These are phyloP conservation scores for Willowsia nigromaculata DNA, from an alignment of 2,888 invertebrate species.

Conservation along the genomic window DNA sequence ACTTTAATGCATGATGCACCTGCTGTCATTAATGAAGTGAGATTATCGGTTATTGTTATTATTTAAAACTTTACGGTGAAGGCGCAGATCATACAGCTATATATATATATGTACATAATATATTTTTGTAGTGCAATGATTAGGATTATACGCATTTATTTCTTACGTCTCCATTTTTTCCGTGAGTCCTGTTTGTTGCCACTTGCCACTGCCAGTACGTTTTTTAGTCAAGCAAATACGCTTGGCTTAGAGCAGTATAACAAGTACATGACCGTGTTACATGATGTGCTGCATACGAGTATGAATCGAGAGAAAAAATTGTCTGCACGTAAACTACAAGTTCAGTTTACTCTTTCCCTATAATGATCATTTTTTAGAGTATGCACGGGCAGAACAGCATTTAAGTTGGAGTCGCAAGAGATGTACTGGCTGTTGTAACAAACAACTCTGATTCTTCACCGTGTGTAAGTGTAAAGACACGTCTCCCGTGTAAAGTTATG, in stretches of 20 bases:
- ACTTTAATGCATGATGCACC: too few relatives aligned
- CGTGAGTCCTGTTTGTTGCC: slow-evolving; percentile 52
- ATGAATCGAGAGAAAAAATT: slow-evolving; percentile 21
- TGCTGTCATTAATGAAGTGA: too few relatives aligned
- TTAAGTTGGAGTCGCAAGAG: not conserved
- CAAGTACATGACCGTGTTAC: not conserved
- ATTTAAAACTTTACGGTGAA: not conserved
- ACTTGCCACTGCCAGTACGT: too few relatives aligned
- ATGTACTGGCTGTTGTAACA: slow-evolving; percentile 40
- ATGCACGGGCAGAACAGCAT: not conserved
- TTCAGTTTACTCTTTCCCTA: slow-evolving; percentile 35
- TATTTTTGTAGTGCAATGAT: not conserved
- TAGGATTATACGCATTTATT: not conserved
- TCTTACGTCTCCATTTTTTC: slow-evolving; percentile 46
- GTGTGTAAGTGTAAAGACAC: slow-evolving; percentile 42
- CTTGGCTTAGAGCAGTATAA: too few relatives aligned
- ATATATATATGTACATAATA: not conserved
- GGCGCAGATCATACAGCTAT: not conserved
- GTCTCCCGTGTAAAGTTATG: slow-evolving; percentile 38
- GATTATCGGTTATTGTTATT: not conserved
- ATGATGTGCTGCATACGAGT: not conserved
- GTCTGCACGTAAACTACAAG: slow-evolving; percentile 48
- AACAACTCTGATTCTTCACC: slow-evolving; percentile 33
- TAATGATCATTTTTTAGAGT: not conserved
- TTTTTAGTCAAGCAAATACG: not conserved